Evolutionary conservation across 2,888 invertebrate species (phyloP).

Genomic region (Dexiosoma caninum): DNA sequence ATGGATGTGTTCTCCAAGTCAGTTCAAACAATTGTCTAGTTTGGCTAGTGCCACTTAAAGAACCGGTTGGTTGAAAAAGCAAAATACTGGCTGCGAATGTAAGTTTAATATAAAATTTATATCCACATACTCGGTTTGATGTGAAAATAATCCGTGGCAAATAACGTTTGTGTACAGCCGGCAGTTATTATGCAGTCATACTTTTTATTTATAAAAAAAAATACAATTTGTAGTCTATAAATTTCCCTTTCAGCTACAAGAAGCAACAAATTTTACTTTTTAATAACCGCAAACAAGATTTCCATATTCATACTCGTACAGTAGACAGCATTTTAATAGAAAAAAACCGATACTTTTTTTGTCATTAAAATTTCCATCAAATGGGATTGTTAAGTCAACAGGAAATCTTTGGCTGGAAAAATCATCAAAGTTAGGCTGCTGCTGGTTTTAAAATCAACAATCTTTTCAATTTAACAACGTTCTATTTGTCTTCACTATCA

Average conservation of each 20-base stretch:
- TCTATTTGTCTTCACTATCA: slow-evolving; percentile 9
- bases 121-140: neutral
- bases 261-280: slow-evolving; percentile 55
- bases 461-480: slow-evolving; percentile 10
- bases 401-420: slow-evolving; percentile 3
- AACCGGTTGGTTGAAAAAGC: slow-evolving; percentile 47
- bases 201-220: slow-evolving; percentile 19
- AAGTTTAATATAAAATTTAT: neutral
- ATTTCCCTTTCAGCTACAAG: slow-evolving; percentile 52
- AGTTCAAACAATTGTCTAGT: slow-evolving; percentile 39
- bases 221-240: slow-evolving; percentile 15
- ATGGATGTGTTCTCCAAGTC: neutral
- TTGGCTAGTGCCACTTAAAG: slow-evolving; percentile 45
- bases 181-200: slow-evolving; percentile 56
- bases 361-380: neutral
- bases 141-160: slow-evolving; percentile 17
- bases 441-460: neutral
- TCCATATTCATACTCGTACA: neutral
- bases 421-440: neutral
- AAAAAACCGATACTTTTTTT: neutral
- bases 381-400: neutral
- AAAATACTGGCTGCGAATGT: neutral
- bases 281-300: slow-evolving; percentile 26
- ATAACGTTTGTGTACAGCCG: slow-evolving; percentile 29
- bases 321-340: too few relatives aligned